Evolutionary conservation across 2,888 invertebrate genomes (phyloP).

Genomic region (Drosophila longiperda): DNA sequence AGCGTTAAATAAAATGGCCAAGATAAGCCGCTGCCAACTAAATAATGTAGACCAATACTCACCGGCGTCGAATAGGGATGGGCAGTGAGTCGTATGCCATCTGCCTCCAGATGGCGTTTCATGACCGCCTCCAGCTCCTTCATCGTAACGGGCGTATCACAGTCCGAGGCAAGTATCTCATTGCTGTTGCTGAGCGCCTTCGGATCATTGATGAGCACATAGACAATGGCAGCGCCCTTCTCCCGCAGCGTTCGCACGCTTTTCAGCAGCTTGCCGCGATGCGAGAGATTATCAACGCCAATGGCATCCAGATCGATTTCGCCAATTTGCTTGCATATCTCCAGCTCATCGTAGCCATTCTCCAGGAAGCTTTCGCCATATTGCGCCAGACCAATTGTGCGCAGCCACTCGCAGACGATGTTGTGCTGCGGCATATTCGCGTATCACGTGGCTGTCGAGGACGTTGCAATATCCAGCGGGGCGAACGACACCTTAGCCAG

Average conservation of each 20-base stretch:
- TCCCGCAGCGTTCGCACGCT: conserved; percentile 94
- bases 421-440: conserved; percentile 86
- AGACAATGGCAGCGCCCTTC: conserved; percentile 96
- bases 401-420: conserved; percentile 97
- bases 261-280: conserved; percentile 92
- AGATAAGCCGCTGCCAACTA: conserved; percentile 59
- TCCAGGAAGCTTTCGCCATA: conserved; percentile 97
- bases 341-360: conserved; percentile 98
- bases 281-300: conserved; percentile 93
- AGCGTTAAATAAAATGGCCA: conserved; percentile 67
- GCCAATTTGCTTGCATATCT: conserved; percentile 98
- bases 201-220: conserved; percentile 95
- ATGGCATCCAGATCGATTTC: conserved; percentile 98
- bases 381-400: conserved; percentile 94
- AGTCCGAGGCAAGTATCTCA: conserved; percentile 84
- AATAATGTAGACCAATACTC: conserved; percentile 85
- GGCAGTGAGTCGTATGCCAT: conserved; percentile 93
- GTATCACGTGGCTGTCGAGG: conserved; percentile 78
- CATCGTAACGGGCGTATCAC: conserved; percentile 85
- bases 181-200: conserved; percentile 86
- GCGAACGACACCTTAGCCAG: conserved; percentile 82
- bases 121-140: conserved; percentile 90
- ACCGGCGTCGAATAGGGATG: conserved; percentile 97
- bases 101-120: conserved; percentile 93
- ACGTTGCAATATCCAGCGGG: conserved; percentile 77